Evolutionary conservation across 1,140 invertebrate genomes (phyloP).

Genomic region (Hesperophylax magnus): DNA sequence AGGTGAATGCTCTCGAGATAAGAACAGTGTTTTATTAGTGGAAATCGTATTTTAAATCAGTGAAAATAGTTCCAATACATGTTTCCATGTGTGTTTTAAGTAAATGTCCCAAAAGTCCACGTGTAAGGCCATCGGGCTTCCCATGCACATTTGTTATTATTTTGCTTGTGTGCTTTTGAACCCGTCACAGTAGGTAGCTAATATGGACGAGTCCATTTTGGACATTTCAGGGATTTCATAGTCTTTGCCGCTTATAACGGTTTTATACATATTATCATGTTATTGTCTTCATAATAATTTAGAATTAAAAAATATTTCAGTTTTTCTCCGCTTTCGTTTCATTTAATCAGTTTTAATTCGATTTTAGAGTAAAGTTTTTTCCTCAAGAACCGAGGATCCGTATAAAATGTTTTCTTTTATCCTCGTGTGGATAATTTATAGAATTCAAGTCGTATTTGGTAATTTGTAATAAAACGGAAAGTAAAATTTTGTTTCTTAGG

Average conservation of each 20-base stretch:
- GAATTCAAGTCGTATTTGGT: too few species aligned
- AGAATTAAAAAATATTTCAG: not conserved
- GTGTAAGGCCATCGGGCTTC: slow-evolving; percentile 69
- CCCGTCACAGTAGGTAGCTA: slow-evolving; percentile 57
- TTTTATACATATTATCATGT: slow-evolving; percentile 7
- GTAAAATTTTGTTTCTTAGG: not conserved
- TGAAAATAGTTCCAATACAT: slow-evolving; percentile 59
- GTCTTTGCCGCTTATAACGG: slow-evolving; percentile 37
- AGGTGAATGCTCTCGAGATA: slow-evolving; percentile 53
- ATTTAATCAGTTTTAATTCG: not conserved
- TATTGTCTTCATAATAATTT: slow-evolving; percentile 14
- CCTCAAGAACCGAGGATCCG: too few species aligned
- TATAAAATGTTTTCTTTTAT: too few species aligned
- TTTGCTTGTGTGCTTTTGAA: slow-evolving; percentile 73
- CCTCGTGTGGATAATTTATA: too few species aligned
- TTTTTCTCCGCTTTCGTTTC: not conserved
- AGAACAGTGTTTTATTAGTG: slow-evolving; percentile 46
- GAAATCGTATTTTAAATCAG: slow-evolving; percentile 52
- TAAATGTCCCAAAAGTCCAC: slow-evolving; percentile 64
- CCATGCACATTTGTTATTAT: slow-evolving; percentile 76
- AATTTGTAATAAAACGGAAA: too few species aligned
- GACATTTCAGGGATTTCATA: slow-evolving; percentile 49
- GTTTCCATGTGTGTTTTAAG: slow-evolving; percentile 59
- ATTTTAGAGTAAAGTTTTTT: too few species aligned
- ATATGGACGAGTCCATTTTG: slow-evolving; percentile 61